Evolutionary conservation across 2,797 vertebrate species (phyloP), one percentile per base, ranked within the genome.

Genomic region (Enoplosus armatus): DNA sequence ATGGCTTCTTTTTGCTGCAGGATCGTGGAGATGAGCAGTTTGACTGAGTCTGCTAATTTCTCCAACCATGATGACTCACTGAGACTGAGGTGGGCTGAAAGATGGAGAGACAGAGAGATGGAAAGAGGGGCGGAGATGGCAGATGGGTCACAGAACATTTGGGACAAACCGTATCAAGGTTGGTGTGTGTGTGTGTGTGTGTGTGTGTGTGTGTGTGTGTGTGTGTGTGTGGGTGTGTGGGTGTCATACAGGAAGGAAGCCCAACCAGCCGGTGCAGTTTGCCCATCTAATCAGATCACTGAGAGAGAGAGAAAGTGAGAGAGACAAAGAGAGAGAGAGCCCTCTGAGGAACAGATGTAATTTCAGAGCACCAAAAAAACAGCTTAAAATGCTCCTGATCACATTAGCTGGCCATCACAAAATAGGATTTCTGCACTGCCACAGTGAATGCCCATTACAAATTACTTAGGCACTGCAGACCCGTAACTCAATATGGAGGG

Each of bases 351-450:
- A 87, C 93, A 91, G 92, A 96, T 95, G 90, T 94, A 96, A 96
- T 95, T 94, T 95, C 93, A 95, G 94, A 93, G 87, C 90, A 94
- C 86, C 90, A 93, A 95, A 95, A 94, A 95, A 91, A 89, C 88
- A 91, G 93, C 93, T 94, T 95, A 96, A 95, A 96, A 96, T 94
- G 95, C 90, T 93, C 90, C 93, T 96, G 95, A 96, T 96, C 95
- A 94, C 93, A 96, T 97, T 97, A 96, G 90, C 87, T 91, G 73
- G 73, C 95, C 95, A 93, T 95, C 95, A 94, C 92, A 93, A 95
- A 96, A 97, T 96, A 93, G 95, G 95, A 97, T 96, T 96, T 96
- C 94, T 96, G 94, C 94, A 94, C 90, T 95, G 94, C 95, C 95
- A 96, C 95, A 94, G 94, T 95, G 95, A 94, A 94, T 94, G 94